Evolutionary conservation across 1,140 invertebrate genomes (phyloP).

Genomic region (Eriosoma lanigerum): DNA sequence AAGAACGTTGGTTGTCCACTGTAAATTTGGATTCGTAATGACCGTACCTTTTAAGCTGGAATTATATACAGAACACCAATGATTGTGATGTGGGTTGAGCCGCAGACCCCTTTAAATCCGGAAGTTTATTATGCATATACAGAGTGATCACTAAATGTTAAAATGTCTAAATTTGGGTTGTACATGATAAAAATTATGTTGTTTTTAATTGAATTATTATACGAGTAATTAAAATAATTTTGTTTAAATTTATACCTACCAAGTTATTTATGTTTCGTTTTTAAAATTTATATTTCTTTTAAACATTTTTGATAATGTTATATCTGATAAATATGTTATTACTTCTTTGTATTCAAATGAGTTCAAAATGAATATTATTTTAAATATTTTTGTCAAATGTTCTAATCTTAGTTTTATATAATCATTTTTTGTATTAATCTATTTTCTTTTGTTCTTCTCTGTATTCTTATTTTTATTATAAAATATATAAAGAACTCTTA

Average conservation of each 20-base stretch:
- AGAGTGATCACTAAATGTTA: neutral
- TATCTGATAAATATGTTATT: neutral
- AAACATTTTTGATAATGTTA: neutral
- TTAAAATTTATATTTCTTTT: neutral
- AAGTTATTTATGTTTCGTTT: neutral
- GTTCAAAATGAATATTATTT: slow-evolving; percentile 13
- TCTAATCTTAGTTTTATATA: too few relatives aligned
- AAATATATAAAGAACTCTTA: too few relatives aligned
- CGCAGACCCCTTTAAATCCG: slow-evolving; percentile 29
- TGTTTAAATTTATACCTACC: too few relatives aligned
- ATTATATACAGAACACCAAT: slow-evolving; percentile 11
- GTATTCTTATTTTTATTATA: neutral
- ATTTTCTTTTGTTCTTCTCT: slow-evolving; percentile 2
- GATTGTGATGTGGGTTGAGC: slow-evolving; percentile 24
- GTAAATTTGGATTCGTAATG: slow-evolving; percentile 47
- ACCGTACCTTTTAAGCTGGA: slow-evolving; percentile 25
- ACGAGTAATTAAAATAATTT: too few relatives aligned
- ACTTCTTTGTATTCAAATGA: neutral
- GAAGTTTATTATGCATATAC: slow-evolving; percentile 15
- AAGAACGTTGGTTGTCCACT: slow-evolving; percentile 27
- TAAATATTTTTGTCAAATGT: neutral
- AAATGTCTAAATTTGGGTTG: neutral
- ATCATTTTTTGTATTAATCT: too few relatives aligned
- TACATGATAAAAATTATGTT: too few relatives aligned
- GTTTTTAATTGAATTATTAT: too few relatives aligned